Evolutionary conservation across 1,140 invertebrate genomes (phyloP), one percentile per base, ranked within the genome.

Genomic region (Lepidotrigona ventralis): DNA sequence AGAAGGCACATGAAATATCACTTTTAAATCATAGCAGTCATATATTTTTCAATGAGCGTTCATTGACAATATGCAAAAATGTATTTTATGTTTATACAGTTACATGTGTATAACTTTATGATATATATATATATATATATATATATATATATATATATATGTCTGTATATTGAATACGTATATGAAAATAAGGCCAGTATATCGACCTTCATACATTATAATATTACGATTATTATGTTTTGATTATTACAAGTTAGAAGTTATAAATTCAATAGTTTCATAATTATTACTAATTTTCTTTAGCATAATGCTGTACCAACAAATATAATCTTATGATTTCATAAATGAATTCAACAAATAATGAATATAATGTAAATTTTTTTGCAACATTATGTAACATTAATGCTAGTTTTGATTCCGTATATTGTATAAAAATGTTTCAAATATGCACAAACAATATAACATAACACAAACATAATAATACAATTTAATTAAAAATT

Each of bases 381-480:
- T 63, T 53, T 2, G 11, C 23, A 23, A 23, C 23, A 73, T 53
- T 64, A 54, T 14, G 19, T 64, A 73, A 80, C 19, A 26, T 74
- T 81, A 81, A 74, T 15, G 33, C n/a, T 75, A 81, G 58, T 74
- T 81, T 74, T 81, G 79, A 81, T 81, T 81, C 79, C 60, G 39
- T 60, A 54, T 4, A 81, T 56, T 74, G 3, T 33, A 81, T 66
- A 66, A 26, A 11, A 81, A 6, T 12, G 63, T 33, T 80, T n/a
- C 11, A 64, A 63, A 66, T 54, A 23, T 26, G 66, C 14, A 75
- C 3, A 60, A 64, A 39, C 6, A 46, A 46, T 9, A 46, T 46
- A 66, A 66, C 21, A 53, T 33, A 46, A 54, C 15, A 46, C 8
- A 39, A 75, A 66, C 21, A 53, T 33, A 46, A 46, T 11, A 46